Conservation (phyloP, 2,797 vertebrate species). For the Anguilla obscura region DNA sequence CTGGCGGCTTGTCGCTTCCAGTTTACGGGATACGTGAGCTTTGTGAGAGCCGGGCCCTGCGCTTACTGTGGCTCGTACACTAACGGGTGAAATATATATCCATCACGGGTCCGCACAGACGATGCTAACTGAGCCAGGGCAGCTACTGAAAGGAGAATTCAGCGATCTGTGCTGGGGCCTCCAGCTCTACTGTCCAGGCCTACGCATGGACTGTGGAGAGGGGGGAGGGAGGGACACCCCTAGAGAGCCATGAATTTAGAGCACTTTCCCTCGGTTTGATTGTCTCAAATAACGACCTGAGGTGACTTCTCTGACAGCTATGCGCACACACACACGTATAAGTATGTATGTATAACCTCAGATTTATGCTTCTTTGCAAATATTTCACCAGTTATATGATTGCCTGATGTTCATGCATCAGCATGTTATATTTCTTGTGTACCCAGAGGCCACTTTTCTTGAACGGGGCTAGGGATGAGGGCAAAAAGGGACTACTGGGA, state of each 20-base stretch:
- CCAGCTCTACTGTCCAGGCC: not conserved
- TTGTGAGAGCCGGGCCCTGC: slow-evolving; percentile 37
- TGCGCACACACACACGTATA: not conserved
- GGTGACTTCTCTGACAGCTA: not conserved
- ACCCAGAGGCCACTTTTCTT: not conserved
- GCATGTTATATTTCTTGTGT: not conserved
- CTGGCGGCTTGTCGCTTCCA: slow-evolving; percentile 40
- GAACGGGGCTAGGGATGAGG: not conserved
- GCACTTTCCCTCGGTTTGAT: not conserved
- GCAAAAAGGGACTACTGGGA: not conserved
- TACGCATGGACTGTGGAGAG: slow-evolving; percentile 39
- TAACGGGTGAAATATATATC: slow-evolving; percentile 41
- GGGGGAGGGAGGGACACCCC: not conserved
- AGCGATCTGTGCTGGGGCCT: not conserved
- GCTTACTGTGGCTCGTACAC: slow-evolving; percentile 43
- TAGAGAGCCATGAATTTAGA: not conserved
- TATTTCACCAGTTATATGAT: not conserved
- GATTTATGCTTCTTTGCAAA: not conserved
- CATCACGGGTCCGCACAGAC: slow-evolving; percentile 45
- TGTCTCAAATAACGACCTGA: not conserved
- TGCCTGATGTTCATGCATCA: slow-evolving; percentile 3
- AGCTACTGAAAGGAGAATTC: not conserved
- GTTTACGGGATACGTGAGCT: slow-evolving; percentile 48
- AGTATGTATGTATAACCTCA: not conserved
- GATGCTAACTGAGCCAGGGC: slow-evolving; percentile 15